Conservation (phyloP, 2,113 vertebrate genomes). For the Tyto alba region DNA sequence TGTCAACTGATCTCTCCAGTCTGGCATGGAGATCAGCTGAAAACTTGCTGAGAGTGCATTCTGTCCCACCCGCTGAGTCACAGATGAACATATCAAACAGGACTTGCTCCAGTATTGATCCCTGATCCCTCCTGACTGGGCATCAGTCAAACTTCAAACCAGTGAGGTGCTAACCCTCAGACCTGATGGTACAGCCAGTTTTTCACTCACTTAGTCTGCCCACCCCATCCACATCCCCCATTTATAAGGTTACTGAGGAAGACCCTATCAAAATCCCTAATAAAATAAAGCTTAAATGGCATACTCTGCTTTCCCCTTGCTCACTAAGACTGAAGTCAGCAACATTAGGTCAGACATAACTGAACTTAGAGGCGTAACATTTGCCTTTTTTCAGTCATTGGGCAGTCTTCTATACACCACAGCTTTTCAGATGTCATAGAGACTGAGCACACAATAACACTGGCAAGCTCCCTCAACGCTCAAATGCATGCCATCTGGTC, state of each 20-base stretch:
- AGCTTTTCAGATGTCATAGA: not conserved
- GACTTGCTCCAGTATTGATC: not conserved
- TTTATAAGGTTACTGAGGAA: not conserved
- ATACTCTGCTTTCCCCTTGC: not conserved
- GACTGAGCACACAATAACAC: not conserved
- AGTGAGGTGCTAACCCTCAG: not conserved
- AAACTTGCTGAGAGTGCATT: not conserved
- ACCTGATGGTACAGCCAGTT: not conserved
- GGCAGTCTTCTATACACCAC: not conserved
- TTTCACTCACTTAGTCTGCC: not conserved
- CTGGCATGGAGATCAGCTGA: not conserved
- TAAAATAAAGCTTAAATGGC: not conserved
- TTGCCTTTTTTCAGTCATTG: not conserved
- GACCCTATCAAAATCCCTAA: not conserved
- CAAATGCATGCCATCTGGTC: not conserved
- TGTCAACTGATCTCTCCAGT: not conserved
- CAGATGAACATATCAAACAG: not conserved
- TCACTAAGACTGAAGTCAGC: not conserved
- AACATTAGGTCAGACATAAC: not conserved
- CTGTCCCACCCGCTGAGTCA: not conserved
- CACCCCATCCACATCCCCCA: not conserved
- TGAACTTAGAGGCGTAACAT: not conserved
- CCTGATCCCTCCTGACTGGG: not conserved
- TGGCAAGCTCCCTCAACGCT: not conserved
- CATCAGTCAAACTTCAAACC: not conserved